Evolutionary conservation across 2,797 vertebrate genomes (phyloP).

Genomic region (Urocyon cinereoargenteus): DNA sequence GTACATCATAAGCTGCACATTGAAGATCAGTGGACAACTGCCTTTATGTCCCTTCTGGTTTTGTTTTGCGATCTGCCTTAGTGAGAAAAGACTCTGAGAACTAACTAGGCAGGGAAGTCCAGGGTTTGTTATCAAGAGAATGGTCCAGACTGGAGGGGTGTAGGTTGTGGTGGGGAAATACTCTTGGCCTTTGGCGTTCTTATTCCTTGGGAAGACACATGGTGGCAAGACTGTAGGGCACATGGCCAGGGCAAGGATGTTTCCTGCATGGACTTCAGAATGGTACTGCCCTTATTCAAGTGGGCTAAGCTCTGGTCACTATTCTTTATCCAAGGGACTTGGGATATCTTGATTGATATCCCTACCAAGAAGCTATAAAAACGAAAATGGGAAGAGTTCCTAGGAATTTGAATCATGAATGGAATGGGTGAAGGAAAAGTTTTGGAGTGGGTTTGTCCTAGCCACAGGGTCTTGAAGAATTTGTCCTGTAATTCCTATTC

Average conservation of each 20-base stretch:
- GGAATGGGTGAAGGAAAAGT: neutral
- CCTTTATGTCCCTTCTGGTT: neutral
- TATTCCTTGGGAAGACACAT: neutral
- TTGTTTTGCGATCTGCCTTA: neutral
- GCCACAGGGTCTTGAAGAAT: neutral
- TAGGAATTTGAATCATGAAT: neutral
- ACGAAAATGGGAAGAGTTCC: neutral
- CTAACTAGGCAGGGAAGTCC: neutral
- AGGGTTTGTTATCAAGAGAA: neutral
- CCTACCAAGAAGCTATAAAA: neutral
- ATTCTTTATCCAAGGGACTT: neutral
- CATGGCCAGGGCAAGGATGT: neutral
- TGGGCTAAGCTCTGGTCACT: neutral
- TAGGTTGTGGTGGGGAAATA: too few species aligned
- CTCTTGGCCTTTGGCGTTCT: neutral
- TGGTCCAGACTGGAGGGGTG: neutral
- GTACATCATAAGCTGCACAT: accelerated
- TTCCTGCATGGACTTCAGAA: neutral
- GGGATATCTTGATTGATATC: too few species aligned
- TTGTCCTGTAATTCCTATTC: neutral
- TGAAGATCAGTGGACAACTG: neutral
- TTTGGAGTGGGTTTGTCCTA: neutral
- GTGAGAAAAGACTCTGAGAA: neutral
- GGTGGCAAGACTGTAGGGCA: neutral
- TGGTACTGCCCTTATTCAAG: neutral